These are phyloP conservation scores for Drosophila arizonae DNA, from an alignment of 1,140 invertebrate genomes.

Conservation along the genomic window DNA sequence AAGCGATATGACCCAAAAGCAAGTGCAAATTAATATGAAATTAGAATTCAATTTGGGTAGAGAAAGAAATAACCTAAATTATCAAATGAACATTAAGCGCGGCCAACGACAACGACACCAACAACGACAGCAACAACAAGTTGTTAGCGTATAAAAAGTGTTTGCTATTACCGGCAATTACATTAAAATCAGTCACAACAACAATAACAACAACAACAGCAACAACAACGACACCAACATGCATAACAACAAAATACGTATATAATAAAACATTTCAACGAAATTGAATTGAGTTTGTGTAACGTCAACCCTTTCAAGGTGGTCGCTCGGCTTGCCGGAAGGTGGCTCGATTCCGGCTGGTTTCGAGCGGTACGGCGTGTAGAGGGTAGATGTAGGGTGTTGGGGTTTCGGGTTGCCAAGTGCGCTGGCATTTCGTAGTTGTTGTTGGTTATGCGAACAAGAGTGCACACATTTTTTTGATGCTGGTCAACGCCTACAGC, in stretches of 20 bases:
- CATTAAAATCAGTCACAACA: conserved; percentile 54
- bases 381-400: neutral
- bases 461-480: conserved; percentile 50
- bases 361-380: neutral
- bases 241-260: conserved; percentile 48
- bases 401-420: neutral
- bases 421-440: conserved; percentile 14
- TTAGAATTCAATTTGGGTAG: conserved; percentile 56
- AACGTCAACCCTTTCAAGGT: conserved; percentile 62
- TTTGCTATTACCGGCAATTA: conserved; percentile 64
- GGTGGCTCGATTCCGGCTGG: neutral
- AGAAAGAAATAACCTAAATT: conserved; percentile 40
- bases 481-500: conserved; percentile 41
- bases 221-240: conserved; percentile 8
- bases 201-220: conserved; percentile 32
- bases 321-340: conserved; percentile 1
- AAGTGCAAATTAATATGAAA: conserved; percentile 48
- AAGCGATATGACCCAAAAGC: neutral
- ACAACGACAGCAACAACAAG: conserved; percentile 30
- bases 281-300: conserved; percentile 62
- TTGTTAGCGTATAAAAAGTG: conserved; percentile 62
- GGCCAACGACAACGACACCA: conserved; percentile 36
- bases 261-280: conserved; percentile 67
- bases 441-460: conserved; percentile 30
- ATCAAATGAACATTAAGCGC: conserved; percentile 52